Conservation (phyloP, 2,797 vertebrate species). For the Carcharodon carcharias region DNA sequence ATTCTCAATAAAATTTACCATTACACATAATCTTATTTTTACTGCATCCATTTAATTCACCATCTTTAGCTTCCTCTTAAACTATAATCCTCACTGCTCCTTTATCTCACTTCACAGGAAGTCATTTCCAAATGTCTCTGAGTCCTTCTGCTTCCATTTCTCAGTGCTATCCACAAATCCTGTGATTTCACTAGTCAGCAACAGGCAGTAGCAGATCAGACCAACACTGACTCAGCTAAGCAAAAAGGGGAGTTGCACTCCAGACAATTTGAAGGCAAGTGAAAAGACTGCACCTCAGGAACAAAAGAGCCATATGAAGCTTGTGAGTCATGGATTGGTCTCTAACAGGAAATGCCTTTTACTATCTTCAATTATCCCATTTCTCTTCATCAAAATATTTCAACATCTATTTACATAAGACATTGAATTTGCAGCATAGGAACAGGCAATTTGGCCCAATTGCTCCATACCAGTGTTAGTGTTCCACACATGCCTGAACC, state of each 20-base stretch:
- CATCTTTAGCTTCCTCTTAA: not conserved
- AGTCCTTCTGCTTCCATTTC: too few species aligned
- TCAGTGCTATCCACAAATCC: not conserved
- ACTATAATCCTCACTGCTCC: not conserved
- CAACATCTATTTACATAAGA: not conserved
- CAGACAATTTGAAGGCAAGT: not conserved
- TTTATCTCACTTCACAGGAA: not conserved
- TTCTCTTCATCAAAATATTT: not conserved
- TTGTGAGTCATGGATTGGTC: not conserved
- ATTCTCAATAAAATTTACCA: not conserved
- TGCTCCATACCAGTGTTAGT: not conserved
- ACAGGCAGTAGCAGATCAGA: not conserved
- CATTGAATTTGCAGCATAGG: not conserved
- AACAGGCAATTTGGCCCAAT: not conserved
- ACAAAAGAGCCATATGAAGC: not conserved
- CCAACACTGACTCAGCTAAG: not conserved
- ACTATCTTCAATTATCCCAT: not conserved
- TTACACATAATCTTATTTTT: not conserved
- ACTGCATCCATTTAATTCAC: not conserved
- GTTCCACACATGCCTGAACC: too few species aligned
- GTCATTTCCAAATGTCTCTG: not conserved
- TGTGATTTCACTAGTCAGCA: not conserved
- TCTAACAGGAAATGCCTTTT: not conserved
- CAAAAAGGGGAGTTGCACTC: not conserved
- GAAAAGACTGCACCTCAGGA: not conserved